Evolutionary conservation across 2,888 invertebrate genomes (phyloP).

Genomic region (Adela reaumurella): DNA sequence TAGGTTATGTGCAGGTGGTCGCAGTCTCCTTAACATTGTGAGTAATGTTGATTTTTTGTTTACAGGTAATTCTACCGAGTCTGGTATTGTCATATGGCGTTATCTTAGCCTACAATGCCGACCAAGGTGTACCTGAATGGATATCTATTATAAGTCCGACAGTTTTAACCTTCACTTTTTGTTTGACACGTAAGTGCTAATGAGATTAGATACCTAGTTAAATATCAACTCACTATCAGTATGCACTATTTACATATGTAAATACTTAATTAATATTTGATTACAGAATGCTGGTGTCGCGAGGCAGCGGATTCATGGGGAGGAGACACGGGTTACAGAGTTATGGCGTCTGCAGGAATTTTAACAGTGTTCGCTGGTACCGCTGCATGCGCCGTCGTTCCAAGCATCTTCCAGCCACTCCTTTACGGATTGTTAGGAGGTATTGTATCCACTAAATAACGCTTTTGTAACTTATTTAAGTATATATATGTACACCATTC

Average conservation of each 20-base stretch:
- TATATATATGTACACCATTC: no score
- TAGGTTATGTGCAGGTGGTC: no score
- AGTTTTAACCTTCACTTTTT: conserved; percentile 31
- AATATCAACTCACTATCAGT: no score
- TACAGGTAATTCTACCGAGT: conserved; percentile 36
- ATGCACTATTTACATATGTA: no score
- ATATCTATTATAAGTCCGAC: conserved; percentile 34
- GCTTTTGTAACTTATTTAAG: no score
- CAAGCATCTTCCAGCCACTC: conserved; percentile 27
- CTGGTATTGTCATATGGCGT: conserved; percentile 41
- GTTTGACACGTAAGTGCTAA: conserved; percentile 37
- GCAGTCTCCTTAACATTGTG: neutral
- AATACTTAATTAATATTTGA: no score
- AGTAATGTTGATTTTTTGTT: conserved; percentile 10
- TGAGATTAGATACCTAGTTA: no score
- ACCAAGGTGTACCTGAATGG: conserved; percentile 31
- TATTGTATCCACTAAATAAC: no score
- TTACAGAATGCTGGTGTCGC: conserved; percentile 53
- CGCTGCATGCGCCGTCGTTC: conserved; percentile 28
- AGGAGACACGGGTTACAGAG: conserved; percentile 31
- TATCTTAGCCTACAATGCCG: conserved; percentile 28
- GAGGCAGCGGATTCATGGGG: conserved; percentile 51
- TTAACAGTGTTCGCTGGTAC: conserved; percentile 26
- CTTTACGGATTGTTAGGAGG: conserved; percentile 39
- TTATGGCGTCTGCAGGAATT: conserved; percentile 35